Conservation (phyloP, 1,140 invertebrate species). For the Rhopalosiphum maidis region DNA sequence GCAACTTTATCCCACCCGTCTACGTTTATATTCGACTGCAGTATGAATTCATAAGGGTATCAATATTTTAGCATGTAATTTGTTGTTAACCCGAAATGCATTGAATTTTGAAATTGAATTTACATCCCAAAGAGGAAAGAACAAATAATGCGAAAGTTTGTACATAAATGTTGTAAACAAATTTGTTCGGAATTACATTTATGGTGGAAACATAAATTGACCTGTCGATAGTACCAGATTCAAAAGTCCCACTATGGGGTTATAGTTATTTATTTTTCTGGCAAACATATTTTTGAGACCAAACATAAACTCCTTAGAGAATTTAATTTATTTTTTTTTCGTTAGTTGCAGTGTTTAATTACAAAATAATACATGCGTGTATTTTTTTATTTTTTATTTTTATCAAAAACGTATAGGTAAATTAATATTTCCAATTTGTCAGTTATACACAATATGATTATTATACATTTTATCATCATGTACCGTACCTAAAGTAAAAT, state of each 20-base stretch:
- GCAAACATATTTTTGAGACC: not conserved
- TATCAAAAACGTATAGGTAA: not conserved
- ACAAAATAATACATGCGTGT: not conserved
- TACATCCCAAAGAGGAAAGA: not conserved
- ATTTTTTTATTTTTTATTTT: not conserved
- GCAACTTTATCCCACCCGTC: not conserved
- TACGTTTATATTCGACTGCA: not conserved
- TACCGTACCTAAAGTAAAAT: not conserved
- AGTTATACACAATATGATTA: not conserved
- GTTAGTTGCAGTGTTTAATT: not conserved
- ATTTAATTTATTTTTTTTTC: not conserved
- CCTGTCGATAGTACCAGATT: not conserved
- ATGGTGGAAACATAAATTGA: conserved; percentile 7
- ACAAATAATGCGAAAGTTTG: conserved; percentile 14
- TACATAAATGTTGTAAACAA: not conserved
- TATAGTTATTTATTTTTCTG: not conserved
- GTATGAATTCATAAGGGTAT: conserved; percentile 21
- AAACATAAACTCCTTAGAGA: not conserved
- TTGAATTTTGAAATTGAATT: conserved; percentile 35
- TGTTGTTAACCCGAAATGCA: not conserved
- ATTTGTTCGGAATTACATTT: conserved; percentile 6
- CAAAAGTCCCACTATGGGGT: not conserved
- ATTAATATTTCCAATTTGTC: not conserved
- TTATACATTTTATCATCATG: not conserved
- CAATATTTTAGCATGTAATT: conserved; percentile 18